Evolutionary conservation across 1,140 invertebrate genomes (phyloP).

Genomic region (Drosophila sproati): DNA sequence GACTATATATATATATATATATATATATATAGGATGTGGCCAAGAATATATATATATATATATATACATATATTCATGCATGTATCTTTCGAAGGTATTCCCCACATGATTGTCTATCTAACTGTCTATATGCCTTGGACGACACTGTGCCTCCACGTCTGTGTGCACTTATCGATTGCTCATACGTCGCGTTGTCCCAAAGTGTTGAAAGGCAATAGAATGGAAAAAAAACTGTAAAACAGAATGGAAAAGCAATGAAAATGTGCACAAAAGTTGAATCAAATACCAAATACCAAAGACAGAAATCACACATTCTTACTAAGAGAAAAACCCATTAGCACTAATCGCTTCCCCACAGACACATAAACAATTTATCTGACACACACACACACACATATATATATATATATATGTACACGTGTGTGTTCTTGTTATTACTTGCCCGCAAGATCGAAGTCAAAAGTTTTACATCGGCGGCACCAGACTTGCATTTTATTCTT

Average conservation of each 20-base stretch:
- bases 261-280: slow-evolving; percentile 69
- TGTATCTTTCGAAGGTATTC: slow-evolving; percentile 56
- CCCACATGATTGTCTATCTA: slow-evolving; percentile 79
- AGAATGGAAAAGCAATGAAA: slow-evolving; percentile 58
- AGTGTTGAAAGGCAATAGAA: slow-evolving; percentile 59
- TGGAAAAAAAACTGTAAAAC: slow-evolving; percentile 24
- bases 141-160: slow-evolving; percentile 36
- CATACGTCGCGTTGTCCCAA: slow-evolving; percentile 59
- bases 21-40: not conserved
- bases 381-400: slow-evolving; percentile 23
- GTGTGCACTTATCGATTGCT: slow-evolving; percentile 79
- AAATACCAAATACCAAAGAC: slow-evolving; percentile 71
- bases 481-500: slow-evolving; percentile 62
- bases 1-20: not conserved
- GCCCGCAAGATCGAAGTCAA: slow-evolving; percentile 72
- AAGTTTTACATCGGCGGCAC: slow-evolving; percentile 37
- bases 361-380: slow-evolving; percentile 82
- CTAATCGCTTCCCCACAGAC: slow-evolving; percentile 83
- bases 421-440: slow-evolving; percentile 51
- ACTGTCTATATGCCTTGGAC: slow-evolving; percentile 49
- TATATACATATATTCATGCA: slow-evolving; percentile 12
- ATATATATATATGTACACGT: not conserved
- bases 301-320: slow-evolving; percentile 74
- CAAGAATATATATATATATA: not conserved
- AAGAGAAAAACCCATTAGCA: slow-evolving; percentile 76